Conservation (phyloP, 1,140 invertebrate genomes). For the Chelonus insularis region DNA sequence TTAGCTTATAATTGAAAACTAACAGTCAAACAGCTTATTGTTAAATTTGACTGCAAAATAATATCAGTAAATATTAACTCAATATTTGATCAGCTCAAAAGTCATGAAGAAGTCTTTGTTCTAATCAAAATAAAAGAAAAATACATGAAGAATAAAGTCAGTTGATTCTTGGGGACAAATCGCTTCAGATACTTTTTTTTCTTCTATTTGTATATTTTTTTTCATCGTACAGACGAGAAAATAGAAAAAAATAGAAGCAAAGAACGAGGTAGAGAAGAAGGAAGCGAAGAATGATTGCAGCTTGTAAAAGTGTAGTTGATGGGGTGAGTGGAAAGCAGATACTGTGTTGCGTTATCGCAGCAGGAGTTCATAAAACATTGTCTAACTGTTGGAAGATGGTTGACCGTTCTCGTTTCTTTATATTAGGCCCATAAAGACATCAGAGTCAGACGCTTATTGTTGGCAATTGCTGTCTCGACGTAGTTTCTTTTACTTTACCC, state of each 20-base stretch:
- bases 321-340: slow-evolving; percentile 12
- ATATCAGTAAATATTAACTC: neutral
- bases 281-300: slow-evolving; percentile 9
- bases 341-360: slow-evolving; percentile 40
- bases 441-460: slow-evolving; percentile 16
- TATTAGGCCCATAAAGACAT: slow-evolving; percentile 45
- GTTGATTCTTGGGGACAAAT: too few species aligned
- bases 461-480: slow-evolving; percentile 34
- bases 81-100: neutral
- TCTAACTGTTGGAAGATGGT: slow-evolving; percentile 44
- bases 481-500: slow-evolving; percentile 6
- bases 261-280: neutral
- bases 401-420: slow-evolving; percentile 44
- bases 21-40: neutral
- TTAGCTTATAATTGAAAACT: slow-evolving; percentile 2
- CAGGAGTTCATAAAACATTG: slow-evolving; percentile 45
- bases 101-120: too few species aligned
- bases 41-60: neutral
- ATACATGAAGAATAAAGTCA: too few species aligned
- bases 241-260: slow-evolving; percentile 2
- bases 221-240: neutral
- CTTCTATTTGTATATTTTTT: too few species aligned
- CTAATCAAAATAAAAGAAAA: too few species aligned
- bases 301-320: slow-evolving; percentile 1
- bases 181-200: too few species aligned